Conservation (phyloP, 2,113 vertebrate species). For the Notarius quadriscutis region DNA sequence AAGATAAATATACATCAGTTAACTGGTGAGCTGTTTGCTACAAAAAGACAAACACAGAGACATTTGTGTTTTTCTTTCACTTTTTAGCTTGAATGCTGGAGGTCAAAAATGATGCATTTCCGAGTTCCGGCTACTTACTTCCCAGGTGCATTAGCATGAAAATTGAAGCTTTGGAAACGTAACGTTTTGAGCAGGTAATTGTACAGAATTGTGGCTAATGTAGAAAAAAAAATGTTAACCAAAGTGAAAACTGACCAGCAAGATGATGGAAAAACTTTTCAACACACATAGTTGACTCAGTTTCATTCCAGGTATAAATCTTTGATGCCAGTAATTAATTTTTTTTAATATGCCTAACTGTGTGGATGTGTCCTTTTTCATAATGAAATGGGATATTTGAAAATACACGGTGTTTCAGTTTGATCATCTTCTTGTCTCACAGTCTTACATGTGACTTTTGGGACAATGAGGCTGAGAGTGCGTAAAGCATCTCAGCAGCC, state of each 20-base stretch:
- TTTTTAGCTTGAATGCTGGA: not conserved
- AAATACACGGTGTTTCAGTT: not conserved
- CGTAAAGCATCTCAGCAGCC: constrained; percentile 93
- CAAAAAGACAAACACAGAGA: not conserved
- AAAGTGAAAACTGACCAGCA: not conserved
- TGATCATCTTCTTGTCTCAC: constrained; percentile 20
- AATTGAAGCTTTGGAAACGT: not conserved
- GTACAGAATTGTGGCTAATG: not conserved
- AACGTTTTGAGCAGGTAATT: not conserved
- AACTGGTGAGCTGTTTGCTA: not conserved
- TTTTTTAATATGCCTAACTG: not conserved
- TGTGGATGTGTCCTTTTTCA: not conserved
- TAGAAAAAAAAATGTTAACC: not conserved
- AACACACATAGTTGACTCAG: not conserved
- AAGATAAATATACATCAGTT: not conserved
- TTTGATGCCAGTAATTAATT: not conserved
- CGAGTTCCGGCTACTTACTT: not conserved
- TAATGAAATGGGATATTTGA: not conserved
- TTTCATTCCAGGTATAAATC: not conserved
- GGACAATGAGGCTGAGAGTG: constrained; percentile 98
- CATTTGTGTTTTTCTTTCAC: not conserved
- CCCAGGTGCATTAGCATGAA: not conserved
- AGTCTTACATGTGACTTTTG: constrained; percentile 86
- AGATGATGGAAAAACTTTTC: not conserved
- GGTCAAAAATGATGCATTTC: not conserved